Evolutionary conservation across 1,140 invertebrate species (phyloP).

Genomic region (Nymphalis io): DNA sequence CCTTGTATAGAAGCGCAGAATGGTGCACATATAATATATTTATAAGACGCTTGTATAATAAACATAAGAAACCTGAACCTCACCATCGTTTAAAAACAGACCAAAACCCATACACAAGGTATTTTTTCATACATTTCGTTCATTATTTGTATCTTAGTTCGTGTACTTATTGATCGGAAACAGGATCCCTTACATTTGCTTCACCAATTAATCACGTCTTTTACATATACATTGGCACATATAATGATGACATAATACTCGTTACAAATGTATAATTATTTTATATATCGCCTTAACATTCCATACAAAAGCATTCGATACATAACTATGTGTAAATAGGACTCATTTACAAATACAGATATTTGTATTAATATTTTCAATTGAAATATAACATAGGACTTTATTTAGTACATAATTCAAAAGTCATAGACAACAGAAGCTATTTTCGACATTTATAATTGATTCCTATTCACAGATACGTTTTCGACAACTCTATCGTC

Average conservation of each 20-base stretch:
- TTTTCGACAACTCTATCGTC: conserved; percentile 4
- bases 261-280: conserved; percentile 33
- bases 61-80: no score
- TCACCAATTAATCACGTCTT: conserved; percentile 47
- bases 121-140: neutral
- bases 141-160: neutral
- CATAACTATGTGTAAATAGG: conserved; percentile 35
- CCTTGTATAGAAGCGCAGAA: no score
- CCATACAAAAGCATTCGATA: conserved; percentile 51
- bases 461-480: neutral
- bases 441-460: neutral
- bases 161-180: conserved; percentile 10
- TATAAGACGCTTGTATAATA: no score
- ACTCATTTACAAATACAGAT: neutral
- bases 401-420: no score
- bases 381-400: neutral
- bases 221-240: conserved; percentile 72
- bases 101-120: no score
- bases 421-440: neutral
- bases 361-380: neutral
- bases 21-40: no score
- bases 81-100: no score
- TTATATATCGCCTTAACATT: conserved; percentile 35
- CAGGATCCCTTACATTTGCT: conserved; percentile 35
- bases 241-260: conserved; percentile 62